Percentiles rank a stretch among this genome's conserved stretches.
These are phyloP conservation scores for Pachypeltis micranthus DNA, from an alignment of 1,140 invertebrate species.

Conservation along the genomic window DNA sequence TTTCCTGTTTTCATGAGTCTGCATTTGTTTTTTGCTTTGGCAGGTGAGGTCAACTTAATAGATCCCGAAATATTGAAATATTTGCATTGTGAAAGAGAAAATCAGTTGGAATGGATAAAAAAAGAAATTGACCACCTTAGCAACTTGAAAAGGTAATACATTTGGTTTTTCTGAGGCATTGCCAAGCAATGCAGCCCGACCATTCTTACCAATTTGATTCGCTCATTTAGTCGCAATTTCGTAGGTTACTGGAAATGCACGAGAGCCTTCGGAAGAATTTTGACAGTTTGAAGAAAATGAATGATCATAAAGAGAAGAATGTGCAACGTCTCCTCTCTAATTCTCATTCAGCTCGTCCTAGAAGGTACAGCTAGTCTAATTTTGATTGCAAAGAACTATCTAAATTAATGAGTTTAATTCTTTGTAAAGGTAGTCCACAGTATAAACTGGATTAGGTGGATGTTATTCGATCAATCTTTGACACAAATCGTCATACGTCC, in stretches of 20 bases:
- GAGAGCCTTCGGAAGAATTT: conserved; percentile 23
- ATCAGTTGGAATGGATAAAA: conserved; percentile 41
- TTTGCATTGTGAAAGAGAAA: conserved; percentile 38
- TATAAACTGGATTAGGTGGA: too few relatives aligned
- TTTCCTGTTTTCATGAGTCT: too few relatives aligned
- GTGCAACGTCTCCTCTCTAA: too few relatives aligned
- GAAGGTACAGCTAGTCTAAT: not conserved
- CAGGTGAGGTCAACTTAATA: not conserved
- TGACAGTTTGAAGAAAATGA: conserved; percentile 10
- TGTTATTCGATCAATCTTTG: too few relatives aligned
- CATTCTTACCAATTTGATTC: too few relatives aligned
- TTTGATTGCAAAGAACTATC: not conserved
- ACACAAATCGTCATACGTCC: too few relatives aligned
- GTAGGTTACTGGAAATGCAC: conserved; percentile 23
- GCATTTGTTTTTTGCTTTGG: not conserved
- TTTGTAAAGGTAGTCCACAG: too few relatives aligned
- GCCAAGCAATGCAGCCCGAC: not conserved
- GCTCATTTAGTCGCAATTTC: not conserved
- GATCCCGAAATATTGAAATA: conserved; percentile 15
- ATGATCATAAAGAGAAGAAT: not conserved
- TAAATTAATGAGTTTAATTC: not conserved
- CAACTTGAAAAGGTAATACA: conserved; percentile 37
- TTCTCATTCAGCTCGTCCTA: too few relatives aligned
- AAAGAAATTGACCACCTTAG: conserved; percentile 40
- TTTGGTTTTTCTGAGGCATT: conserved; percentile 11